Evolutionary conservation across 2,113 vertebrate species (phyloP).

Genomic region (Otis tarda): DNA sequence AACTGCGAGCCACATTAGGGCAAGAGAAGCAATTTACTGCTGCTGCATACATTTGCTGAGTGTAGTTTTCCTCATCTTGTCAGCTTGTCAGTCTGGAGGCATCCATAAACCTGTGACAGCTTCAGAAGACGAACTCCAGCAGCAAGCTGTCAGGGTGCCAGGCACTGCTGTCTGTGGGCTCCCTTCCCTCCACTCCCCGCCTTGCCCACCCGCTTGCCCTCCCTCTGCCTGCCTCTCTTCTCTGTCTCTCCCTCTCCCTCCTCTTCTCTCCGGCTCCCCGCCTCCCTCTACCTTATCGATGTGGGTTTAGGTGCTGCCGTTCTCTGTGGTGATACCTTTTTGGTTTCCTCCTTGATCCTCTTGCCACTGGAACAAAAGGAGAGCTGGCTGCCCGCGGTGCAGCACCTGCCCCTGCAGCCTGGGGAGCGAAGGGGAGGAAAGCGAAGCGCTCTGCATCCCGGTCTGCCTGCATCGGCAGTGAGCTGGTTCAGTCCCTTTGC

Average conservation of each 20-base stretch:
- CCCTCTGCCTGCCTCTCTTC: background rate
- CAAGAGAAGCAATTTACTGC: conserved; percentile 21
- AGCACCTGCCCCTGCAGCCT: background rate
- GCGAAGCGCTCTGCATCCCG: background rate
- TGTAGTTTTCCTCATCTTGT: conserved; percentile 13
- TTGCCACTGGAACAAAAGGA: background rate
- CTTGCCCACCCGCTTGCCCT: background rate
- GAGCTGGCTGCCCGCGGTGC: background rate
- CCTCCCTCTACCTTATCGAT: background rate
- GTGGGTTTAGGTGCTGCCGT: background rate
- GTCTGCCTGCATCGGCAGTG: background rate
- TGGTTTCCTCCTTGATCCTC: background rate
- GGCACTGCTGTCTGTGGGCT: background rate
- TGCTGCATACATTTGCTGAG: conserved; percentile 12
- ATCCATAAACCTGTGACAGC: conserved; percentile 22
- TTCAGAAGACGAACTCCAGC: background rate
- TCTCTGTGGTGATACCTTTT: background rate
- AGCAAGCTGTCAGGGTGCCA: conserved; percentile 11
- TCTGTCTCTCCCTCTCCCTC: background rate
- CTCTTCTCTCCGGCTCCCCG: background rate
- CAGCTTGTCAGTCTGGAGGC: conserved; percentile 35
- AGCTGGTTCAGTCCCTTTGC: background rate
- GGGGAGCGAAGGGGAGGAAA: background rate
- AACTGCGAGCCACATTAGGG: background rate
- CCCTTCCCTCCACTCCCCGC: background rate